These are phyloP conservation scores for Glossophaga mutica DNA, from an alignment of 2,797 vertebrate genomes.

Conservation along the genomic window DNA sequence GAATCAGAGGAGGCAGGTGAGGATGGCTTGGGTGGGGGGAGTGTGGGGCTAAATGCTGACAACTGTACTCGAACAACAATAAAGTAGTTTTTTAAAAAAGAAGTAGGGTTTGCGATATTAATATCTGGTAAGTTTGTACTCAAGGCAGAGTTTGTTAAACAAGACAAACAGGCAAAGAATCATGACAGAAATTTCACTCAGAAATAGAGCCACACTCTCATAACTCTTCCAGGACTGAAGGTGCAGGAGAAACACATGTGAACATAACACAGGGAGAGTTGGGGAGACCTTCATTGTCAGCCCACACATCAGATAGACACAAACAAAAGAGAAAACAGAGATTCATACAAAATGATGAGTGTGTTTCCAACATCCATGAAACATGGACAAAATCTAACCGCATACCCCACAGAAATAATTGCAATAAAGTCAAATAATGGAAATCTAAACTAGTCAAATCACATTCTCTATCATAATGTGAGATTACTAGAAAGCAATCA, in stretches of 20 bases:
- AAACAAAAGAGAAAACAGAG: neutral
- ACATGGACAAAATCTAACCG: neutral
- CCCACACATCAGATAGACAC: neutral
- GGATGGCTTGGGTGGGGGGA: no score
- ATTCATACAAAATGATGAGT: neutral
- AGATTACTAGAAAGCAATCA: neutral
- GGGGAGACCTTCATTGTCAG: neutral
- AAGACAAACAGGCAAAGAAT: neutral
- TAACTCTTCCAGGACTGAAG: neutral
- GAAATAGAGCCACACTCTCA: neutral
- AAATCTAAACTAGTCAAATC: neutral
- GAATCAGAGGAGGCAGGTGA: no score
- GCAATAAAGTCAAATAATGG: neutral
- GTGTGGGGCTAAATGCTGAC: no score
- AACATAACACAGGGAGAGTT: neutral
- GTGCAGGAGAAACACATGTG: neutral
- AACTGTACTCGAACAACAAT: no score
- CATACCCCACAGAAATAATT: neutral
- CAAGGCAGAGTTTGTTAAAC: neutral
- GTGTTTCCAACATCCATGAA: neutral
- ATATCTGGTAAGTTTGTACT: neutral
- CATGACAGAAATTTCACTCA: neutral
- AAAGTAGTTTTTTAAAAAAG: no score
- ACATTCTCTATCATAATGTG: neutral
- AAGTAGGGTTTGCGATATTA: neutral